Base-by-base conservation (phyloP, 2,888 invertebrate genomes). In the Drosophila phalerata region DNA sequence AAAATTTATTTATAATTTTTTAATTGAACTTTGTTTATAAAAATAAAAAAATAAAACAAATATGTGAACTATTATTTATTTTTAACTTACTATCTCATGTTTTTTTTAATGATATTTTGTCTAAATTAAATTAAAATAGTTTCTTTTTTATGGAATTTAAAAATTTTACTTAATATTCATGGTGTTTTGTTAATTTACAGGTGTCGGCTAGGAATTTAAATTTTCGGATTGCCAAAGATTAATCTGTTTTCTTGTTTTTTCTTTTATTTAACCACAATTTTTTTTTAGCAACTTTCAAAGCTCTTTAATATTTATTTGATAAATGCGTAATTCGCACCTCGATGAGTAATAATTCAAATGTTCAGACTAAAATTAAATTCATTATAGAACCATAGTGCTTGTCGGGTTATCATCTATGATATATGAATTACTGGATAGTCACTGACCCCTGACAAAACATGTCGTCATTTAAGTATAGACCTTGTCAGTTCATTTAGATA, bases 391-490 rank as follows among this genome's bases (percentile, higher is more conserved):
- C 5, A 28, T 28, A 28, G 15, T 22, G 30, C 30, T 32, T 13
- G 13, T 43, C 42, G 19, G 22, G 5, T 13, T 43, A 13, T 22
- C 19, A 17, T 19, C 48, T 11, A 49, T 3, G 10, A 19, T 45
- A 45, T 25, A 45, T 25, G 28, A 34, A 19, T 28, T 4, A 19
- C 10, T 34, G 8, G 9, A 6, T 30, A 62, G 43, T 55, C 55
- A 62, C 62, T 62, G 62, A 62, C 55, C 61, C 62, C 45, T 55
- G 45, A 37, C 45, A 55, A 49, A 30, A 25, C 11, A n/a, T 37
- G 19, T 13, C 17, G 34, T 22, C 15, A 5, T 19, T 28, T 40
- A 19, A 1, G 30, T 25, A 10, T 10, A n/a, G 40, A 45, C 15
- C 55, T 43, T 55, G 42, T 55, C 42, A 22, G 42, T n/a, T 19